Base-by-base conservation (phyloP, 2,888 invertebrate genomes). In the Oscheius onirici region DNA sequence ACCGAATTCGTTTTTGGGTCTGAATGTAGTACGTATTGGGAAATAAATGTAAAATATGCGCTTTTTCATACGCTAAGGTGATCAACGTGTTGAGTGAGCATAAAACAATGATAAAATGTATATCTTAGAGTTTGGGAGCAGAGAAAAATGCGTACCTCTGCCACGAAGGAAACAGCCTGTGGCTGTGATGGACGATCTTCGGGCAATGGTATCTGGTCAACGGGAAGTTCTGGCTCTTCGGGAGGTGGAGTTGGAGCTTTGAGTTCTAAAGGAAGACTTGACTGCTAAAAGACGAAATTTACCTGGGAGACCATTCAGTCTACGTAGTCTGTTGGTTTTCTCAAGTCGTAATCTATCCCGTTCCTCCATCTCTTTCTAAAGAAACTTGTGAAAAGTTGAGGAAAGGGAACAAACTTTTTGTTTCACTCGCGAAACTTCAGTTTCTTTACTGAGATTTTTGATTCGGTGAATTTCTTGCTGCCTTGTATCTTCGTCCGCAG, bases 401-500 rank as follows among this genome's bases (percentile, higher is more conserved):
- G n/a, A 15, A 40, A 17, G 8, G 5, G 22, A 10, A 58, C 74
- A 20, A 61, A 65, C 54, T 46, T 46, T 63, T 17, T 52, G 43
- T 24, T 61, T 70, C 20, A 20, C n/a, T 10, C 70, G 51, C 17
- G 51, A 51, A 11, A 69, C 22, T 11, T 51, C 55, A 11, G 66
- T 71, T n/a, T 66, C 61, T 61, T 77, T 81, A 22, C 65, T 63
- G 52, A 80, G 75, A 15, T 51, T 58, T 49, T 72, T 49, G 17
- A 73, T 74, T 17, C 15, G 44, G 22, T 75, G 69, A 17, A 82
- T 82, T 57, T 83, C 65, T 22, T 78, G 75, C 41, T 71, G 54
- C 20, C 84, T 70, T 41, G 81, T 81, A n/a, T 82, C 84, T 22
- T 79, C 80, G 52, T 82, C 72, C 13, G 60, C 24, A 5, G 84